A percentile compares a stretch with the other conserved stretches of the same genome.
These are phyloP conservation scores for Platysternon megacephalum DNA, from an alignment of 2,113 vertebrate genomes.

Conservation along the genomic window DNA sequence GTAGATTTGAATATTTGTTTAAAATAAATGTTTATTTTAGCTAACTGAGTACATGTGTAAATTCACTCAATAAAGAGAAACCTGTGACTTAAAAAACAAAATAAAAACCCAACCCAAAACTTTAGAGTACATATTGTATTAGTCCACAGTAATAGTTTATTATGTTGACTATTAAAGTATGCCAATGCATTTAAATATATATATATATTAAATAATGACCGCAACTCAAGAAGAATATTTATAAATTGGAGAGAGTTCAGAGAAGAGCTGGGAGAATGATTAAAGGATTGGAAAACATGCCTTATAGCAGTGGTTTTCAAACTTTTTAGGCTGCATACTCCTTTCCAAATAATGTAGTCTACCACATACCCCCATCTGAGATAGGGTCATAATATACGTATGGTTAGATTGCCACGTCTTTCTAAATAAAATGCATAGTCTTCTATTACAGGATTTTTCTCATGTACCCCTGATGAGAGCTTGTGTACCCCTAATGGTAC, in stretches of 20 bases:
- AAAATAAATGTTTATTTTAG: background rate
- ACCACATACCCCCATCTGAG: too few relatives aligned
- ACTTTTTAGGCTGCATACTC: too few relatives aligned
- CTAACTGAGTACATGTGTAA: background rate
- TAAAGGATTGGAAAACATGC: background rate
- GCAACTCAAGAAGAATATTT: background rate
- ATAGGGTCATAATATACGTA: too few relatives aligned
- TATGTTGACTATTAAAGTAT: background rate
- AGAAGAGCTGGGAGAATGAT: background rate
- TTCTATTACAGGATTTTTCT: too few relatives aligned
- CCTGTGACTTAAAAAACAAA: background rate
- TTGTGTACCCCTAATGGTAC: too few relatives aligned
- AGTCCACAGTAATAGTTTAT: background rate
- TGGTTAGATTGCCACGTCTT: too few relatives aligned
- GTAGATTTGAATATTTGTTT: background rate
- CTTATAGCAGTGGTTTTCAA: background rate
- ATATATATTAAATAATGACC: background rate
- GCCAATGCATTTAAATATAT: background rate
- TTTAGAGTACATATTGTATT: background rate
- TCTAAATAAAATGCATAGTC: too few relatives aligned
- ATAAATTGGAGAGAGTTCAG: background rate
- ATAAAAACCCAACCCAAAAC: background rate
- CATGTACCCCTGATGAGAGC: too few relatives aligned
- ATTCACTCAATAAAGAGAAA: slow-evolving; percentile 5
- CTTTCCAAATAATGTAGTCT: too few relatives aligned